Evolutionary conservation across 2,888 invertebrate genomes (phyloP), one percentile per base, ranked within the genome.

Genomic region (Pterostichus niger): DNA sequence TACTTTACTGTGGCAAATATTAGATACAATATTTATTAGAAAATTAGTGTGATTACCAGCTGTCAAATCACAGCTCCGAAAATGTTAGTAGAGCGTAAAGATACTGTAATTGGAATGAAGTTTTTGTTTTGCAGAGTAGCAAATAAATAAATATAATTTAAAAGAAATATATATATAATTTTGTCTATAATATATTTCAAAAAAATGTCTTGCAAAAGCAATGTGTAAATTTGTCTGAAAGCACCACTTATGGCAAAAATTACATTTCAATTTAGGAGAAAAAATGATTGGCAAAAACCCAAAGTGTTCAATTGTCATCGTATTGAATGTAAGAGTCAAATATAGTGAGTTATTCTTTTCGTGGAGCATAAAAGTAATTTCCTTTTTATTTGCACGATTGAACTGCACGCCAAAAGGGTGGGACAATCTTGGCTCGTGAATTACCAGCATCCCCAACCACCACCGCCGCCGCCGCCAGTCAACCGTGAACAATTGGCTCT

Each of bases 311-410:
- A 71, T 71, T 44, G 68, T 71, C 44, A 17, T 71, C 44, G 15
- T 71, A 44, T 13, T 44, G 46, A 40, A 56, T 44, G 44, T 40
- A 44, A n/a, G 40, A n/a, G 68, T 40, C 17, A 35, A 64, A 40
- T 64, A 44, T 71, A 71, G 68, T 71, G 68, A 71, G 44, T 71
- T 71, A 71, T 71, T 71, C 68, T 71, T 49, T 49, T 56, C 56
- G 17, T 71, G 68, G 40, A 71, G 56, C 56, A 44, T 68, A 68
- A 68, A 68, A 68, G 76, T 76, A 33, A 76, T 56, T 76, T 76
- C 76, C 76, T 76, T 78, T 78, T 61, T 78, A 78, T 78, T 78
- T 78, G 56, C 54, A 17, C 59, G 56, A 44, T 59, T 31, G 77
- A 77, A n/a, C 54, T 11, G 35, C 56, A 40, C n/a, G 17, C 40